Base-by-base conservation (phyloP, 2,797 vertebrate species). In the Spondyliosoma cantharus region DNA sequence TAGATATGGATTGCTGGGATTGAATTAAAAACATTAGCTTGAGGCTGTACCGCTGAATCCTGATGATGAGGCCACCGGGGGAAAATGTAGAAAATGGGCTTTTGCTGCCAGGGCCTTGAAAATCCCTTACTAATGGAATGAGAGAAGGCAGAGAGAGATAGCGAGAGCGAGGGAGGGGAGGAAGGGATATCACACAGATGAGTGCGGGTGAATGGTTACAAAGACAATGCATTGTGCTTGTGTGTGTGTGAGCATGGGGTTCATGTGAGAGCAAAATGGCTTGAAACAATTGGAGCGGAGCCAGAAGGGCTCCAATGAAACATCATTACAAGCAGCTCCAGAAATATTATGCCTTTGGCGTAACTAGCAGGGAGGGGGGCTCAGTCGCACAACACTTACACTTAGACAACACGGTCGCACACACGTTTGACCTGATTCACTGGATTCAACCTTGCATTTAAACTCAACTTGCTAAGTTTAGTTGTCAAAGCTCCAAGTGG, bases 61-160 rank as follows among this genome's bases (percentile, higher is more conserved):
- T 80, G 43, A 89, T 87, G 61, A 91, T 89, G 73, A 91, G 63
- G 57, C 91, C 87, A 89, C 93, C 67, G 76, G 75, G 76, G 91
- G 89, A 76, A 73, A 80, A 86, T 87, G 85, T 13, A 89, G 90
- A 93, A 94, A 93, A 94, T 93, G 88, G 87, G 81, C 81, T 78
- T 92, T 85, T 89, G 89, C 91, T 88, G 88, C 83, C 84, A 76
- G 68, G 62, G 89, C 83, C 88, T 92, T 86, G 81, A 92, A 91
- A 77, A 86, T 94, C 93, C 84, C 92, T 64, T 82, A 92, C 92
- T 93, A 92, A 96, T 93, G 93, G 93, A 94, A 94, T 90, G 94
- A 91, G 91, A 86, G 85, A 78, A 85, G 81, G 88, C 80, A 88
- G 69, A 80, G 77, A 60, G 78, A 86, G 71, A 89, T 85, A 87